Base-by-base conservation (phyloP, 35 echinoderm and acorn worm species). In the Amphiura filiformis region DNA sequence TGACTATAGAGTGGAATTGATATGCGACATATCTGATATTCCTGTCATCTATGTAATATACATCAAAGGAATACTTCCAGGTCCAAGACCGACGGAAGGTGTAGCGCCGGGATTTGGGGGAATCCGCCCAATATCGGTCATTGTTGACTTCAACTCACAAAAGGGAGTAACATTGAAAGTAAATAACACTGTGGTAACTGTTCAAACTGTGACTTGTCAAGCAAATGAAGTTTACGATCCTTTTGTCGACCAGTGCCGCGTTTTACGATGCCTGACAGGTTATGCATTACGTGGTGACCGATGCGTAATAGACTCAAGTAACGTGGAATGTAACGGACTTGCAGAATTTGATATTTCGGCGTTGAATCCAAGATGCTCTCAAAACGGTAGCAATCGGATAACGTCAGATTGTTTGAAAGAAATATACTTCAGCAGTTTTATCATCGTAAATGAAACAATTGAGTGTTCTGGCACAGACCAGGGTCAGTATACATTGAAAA, bases 81-180 rank as follows among this genome's bases (percentile, higher is more conserved):
- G 7, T 11, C 44, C 44, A 11, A 20, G 20, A n/a, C n/a, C 20
- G 44, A 52, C 20, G 20, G 20, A 52, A 52, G 7, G 44, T 7
- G 7, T 52, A 52, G 7, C 20, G 20, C 44, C 7, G 44, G 44
- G 7, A 20, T 7, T 52, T 20, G 31, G 31, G 1, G 81, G 39
- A 56, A n/a, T 47, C 28, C 81, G 38, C 17, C 47, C 81, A 17
- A 83, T 83, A 31, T 83, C 81, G 26, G 52, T 83, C 26, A 32
- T 83, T 32, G 31, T 61, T 23, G 81, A 83, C 18, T 83, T 83
- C 81, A 39, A 47, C 40, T 31, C 39, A 28, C 38, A 26, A 47
- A 47, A n/a, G n/a, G n/a, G 81, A 32, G 81, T 56, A 39, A 83
- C 40, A 56, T 0, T 80, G 13, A 0, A 49, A 0, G 52, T n/a